Base-by-base conservation (phyloP, 2,797 vertebrate species). In the Microtus obscurus region DNA sequence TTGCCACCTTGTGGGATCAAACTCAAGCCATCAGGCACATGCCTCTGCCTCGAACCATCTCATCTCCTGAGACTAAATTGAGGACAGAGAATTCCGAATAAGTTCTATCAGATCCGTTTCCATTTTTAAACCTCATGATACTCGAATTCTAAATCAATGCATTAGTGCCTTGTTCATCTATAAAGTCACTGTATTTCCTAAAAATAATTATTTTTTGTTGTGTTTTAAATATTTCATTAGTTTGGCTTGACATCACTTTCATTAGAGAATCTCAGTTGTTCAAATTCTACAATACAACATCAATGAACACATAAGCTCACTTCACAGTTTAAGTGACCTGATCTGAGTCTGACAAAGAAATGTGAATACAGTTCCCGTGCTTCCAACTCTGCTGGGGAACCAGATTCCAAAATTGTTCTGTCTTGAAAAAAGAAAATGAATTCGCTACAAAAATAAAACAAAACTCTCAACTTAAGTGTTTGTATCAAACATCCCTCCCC, bases 331-430 rank as follows among this genome's bases (percentile, higher is more conserved):
- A 61, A 95, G 61, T 94, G 65, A 73, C 85, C 8, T 85, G 81
- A 91, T 65, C 29, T 89, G 29, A 93, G n/a, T 86, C 34, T 69
- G 94, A 95, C 73, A 93, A 95, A 65, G 51, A 87, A 96, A 93
- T 37, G 67, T 65, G 79, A 91, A 29, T 87, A 90, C 2, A 69
- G 25, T 85, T 13, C 31, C 48, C 45, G 77, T 95, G 65, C 65
- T 94, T 91, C 80, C n/a, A 91, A 81, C 59, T 96, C 67, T 92
- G 81, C 87, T 83, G 31, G 43, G 31, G 79, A 59, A 95, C 34
- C 31, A 95, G 37, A 95, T 85, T 87, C 76, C 95, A 87, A 97
- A 89, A 93, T 73, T 80, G 92, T 43, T 37, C 29, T 91, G 73
- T 27, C 69, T 43, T 77, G 82, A 40, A 94, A 93, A 96, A 96